Base-by-base conservation (phyloP, 2,113 vertebrate species). In the Genyomyrus donnyi region DNA sequence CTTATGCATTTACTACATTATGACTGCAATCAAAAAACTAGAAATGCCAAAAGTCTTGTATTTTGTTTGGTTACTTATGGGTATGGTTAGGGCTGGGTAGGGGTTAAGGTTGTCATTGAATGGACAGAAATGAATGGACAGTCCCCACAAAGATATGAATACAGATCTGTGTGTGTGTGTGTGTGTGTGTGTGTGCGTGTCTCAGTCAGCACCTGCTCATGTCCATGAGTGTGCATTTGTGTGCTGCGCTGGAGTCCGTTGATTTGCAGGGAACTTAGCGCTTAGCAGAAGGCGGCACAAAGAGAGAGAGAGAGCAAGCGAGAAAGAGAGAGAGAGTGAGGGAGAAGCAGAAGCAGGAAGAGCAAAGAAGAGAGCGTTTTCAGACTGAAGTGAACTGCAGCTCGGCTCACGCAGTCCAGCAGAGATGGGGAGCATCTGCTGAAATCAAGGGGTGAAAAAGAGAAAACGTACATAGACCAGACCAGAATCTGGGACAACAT, bases 401-500 rank as follows among this genome's bases (percentile, higher is more conserved):
- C 89, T 27, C 27, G 13, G 7, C 35, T 89, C 52, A 85, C 45
- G 31, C 52, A 42, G 39, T 87, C 89, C 77, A 45, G 89, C 74
- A 45, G 52, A 27, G 21, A 89, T 89, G 77, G 77, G 50, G 19
- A 27, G 52, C 80, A 53, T 9, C 49, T 87, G 19, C 88, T 89
- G 88, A 88, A n/a, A 89, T 52, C 49, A 11, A 62, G 42, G n/a
- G 39, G 53, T 27, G 48, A 56, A 83, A 31, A 89, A 24, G 8
- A 24, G 35, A 45, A 87, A 50, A 9, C 62, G 24, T 0, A 0
- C 21, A 53, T 62, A 74, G 62, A 90, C 6, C 58, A 70, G 87
- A 66, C 7, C 89, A 19, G 90, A 92, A 93, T 91, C 90, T 92
- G 93, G 93, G 91, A 86, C 91, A 93, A 83, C 77, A 52, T 85